Conservation (phyloP, 1,140 invertebrate species). For the Diploscapter pachys region DNA sequence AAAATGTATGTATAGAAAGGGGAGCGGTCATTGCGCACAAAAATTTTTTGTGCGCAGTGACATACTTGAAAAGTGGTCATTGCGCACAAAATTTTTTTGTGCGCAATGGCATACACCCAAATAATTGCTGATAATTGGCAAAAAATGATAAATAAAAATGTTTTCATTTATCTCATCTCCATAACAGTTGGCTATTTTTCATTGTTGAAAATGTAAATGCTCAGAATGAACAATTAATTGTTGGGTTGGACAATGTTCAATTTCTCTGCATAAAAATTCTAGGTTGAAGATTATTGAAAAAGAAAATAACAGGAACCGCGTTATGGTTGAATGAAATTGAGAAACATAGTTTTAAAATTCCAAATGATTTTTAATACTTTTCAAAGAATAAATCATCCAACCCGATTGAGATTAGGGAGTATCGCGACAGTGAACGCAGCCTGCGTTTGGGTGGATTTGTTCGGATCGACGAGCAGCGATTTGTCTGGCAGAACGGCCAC, state of each 20-base stretch:
- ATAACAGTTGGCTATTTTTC: too few relatives aligned
- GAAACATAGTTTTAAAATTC: neutral
- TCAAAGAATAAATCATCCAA: neutral
- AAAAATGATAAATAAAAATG: neutral
- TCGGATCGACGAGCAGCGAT: neutral
- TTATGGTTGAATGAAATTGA: neutral
- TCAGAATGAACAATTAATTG: neutral
- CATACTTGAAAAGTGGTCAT: too few relatives aligned
- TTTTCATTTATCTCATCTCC: neutral
- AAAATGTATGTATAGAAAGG: conserved; percentile 10
- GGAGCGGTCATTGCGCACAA: too few relatives aligned
- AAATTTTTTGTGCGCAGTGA: too few relatives aligned
- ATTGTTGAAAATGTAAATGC: neutral
- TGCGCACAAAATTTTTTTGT: too few relatives aligned
- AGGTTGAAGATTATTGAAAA: neutral
- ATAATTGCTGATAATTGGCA: neutral
- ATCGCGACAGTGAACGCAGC: neutral
- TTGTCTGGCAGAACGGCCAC: neutral
- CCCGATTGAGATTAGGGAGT: conserved; percentile 15
- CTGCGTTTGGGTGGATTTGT: too few relatives aligned
- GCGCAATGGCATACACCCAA: too few relatives aligned
- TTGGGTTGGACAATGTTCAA: too few relatives aligned
- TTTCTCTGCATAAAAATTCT: too few relatives aligned
- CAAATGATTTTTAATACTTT: neutral
- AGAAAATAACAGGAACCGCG: neutral